Evolutionary conservation across 2,888 invertebrate species (phyloP).

Genomic region (Pheosia tremula): DNA sequence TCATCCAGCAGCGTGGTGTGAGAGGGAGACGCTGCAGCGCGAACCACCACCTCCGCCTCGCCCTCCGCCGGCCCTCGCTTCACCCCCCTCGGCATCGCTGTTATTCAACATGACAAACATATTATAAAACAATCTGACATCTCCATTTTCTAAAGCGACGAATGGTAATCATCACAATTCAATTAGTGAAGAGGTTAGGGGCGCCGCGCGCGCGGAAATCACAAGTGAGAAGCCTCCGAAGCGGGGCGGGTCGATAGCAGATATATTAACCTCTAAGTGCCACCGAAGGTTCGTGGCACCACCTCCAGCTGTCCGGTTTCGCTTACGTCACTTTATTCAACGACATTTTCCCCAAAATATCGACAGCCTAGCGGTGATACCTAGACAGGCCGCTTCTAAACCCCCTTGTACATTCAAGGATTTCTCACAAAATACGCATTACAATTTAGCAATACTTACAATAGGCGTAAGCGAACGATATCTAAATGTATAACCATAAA

Average conservation of each 20-base stretch:
- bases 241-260: conserved; percentile 76
- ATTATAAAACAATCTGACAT: conserved; percentile 32
- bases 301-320: conserved; percentile 63
- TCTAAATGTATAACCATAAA: conserved; percentile 81
- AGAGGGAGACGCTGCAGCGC: conserved; percentile 82
- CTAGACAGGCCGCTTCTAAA: conserved; percentile 64
- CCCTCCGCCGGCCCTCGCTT: conserved; percentile 84
- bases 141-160: conserved; percentile 38
- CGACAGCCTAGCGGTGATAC: conserved; percentile 72
- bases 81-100: conserved; percentile 86
- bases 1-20: conserved; percentile 79
- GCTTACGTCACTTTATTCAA: conserved; percentile 78
- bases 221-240: conserved; percentile 73
- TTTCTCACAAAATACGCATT: conserved; percentile 54
- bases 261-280: conserved; percentile 56
- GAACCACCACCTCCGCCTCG: conserved; percentile 80
- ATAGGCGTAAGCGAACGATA: conserved; percentile 83
- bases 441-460: conserved; percentile 72
- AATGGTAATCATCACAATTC: conserved; percentile 69
- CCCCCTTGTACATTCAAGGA: conserved; percentile 51
- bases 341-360: conserved; percentile 75
- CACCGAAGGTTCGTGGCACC: conserved; percentile 49
- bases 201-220: conserved; percentile 82
- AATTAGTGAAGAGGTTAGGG: conserved; percentile 83
- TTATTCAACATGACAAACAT: conserved; percentile 47